phyloP scores from a whole-genome alignment of 2,888 invertebrate species.

The Cinara cedri region DNA sequence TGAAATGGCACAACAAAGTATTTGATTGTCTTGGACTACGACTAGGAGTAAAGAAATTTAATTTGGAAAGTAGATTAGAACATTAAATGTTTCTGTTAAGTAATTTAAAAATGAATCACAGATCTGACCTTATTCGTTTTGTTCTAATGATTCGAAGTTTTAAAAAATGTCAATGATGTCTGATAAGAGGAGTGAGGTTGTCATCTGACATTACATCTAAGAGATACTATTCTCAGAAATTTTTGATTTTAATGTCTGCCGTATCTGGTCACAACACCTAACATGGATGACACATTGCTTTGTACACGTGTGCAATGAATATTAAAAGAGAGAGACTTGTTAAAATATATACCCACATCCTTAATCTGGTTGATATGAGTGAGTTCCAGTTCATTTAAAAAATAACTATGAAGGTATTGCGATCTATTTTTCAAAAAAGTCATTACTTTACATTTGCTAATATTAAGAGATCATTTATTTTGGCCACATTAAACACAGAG shows the following conservation, averaged over 20 bases:
- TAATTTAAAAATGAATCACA: too few species aligned
- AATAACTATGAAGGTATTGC: not conserved
- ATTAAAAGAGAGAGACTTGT: not conserved
- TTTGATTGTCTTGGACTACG: too few species aligned
- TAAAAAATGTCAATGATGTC: not conserved
- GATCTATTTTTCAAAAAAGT: not conserved
- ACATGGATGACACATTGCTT: slow-evolving; percentile 6
- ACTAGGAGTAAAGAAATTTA: too few species aligned
- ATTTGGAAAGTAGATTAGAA: not conserved
- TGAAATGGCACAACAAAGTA: not conserved
- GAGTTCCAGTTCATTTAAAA: not conserved
- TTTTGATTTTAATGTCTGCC: not conserved
- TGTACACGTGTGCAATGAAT: not conserved
- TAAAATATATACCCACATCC: not conserved
- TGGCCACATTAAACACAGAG: not conserved
- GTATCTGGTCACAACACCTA: not conserved
- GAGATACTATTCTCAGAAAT: not conserved
- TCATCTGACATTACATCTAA: not conserved
- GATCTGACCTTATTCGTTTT: too few species aligned
- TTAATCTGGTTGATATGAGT: not conserved
- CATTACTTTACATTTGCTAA: slow-evolving; percentile 1
- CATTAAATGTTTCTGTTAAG: not conserved
- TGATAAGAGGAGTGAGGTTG: not conserved
- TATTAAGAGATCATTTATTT: not conserved
- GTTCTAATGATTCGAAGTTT: too few species aligned